phyloP scores from a whole-genome alignment of 2,797 vertebrate species.

The Hydrophis major region DNA sequence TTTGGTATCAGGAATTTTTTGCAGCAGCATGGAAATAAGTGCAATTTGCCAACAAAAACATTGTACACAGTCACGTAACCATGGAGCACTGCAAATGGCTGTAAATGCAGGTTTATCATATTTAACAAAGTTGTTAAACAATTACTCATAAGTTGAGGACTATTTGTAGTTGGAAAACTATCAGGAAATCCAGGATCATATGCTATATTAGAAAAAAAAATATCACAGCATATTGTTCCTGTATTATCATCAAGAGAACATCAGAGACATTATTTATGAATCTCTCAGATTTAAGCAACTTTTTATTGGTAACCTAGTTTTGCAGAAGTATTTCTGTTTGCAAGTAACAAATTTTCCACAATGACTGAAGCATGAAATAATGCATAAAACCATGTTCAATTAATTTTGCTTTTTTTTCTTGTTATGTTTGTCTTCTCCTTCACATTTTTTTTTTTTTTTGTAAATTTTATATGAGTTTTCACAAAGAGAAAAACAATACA shows the following conservation, averaged over 20 bases:
- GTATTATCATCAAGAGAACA: neutral
- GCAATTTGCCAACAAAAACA: neutral
- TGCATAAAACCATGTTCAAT: neutral
- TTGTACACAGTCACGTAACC: neutral
- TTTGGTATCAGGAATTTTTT: neutral
- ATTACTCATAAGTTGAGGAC: neutral
- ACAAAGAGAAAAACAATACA: no score
- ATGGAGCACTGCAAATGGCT: neutral
- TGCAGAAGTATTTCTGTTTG: neutral
- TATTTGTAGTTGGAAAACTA: neutral
- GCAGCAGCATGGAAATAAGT: neutral
- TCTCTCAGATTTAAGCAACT: neutral
- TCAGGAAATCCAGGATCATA: neutral
- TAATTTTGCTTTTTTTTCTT: neutral
- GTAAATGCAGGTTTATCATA: neutral
- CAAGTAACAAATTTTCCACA: neutral
- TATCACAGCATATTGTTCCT: neutral
- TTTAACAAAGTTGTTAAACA: neutral
- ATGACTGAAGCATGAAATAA: neutral
- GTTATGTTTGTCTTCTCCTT: neutral
- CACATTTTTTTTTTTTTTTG: no score
- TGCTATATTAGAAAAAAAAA: neutral
- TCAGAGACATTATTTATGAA: neutral
- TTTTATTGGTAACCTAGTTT: neutral
- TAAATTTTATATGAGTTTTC: no score